phyloP scores from a whole-genome alignment of 2,888 invertebrate genomes.

The Monochamus alternatus region DNA sequence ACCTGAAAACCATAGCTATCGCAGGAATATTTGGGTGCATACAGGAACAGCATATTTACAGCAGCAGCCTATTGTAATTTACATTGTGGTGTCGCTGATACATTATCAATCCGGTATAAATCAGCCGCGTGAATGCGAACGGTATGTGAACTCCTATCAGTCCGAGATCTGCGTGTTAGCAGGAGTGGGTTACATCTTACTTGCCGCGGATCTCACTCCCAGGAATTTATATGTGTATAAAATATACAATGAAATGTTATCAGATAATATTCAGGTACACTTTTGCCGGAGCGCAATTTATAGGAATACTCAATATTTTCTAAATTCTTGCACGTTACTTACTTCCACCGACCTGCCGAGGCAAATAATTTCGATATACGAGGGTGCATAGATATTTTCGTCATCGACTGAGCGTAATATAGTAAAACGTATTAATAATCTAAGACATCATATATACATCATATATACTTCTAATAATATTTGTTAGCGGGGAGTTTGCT shows the following conservation, averaged over 20 bases:
- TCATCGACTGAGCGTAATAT: slow-evolving; percentile 3
- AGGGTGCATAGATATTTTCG: slow-evolving; percentile 4
- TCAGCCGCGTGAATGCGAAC: slow-evolving; percentile 65
- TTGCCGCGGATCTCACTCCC: slow-evolving; percentile 57
- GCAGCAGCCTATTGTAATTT: slow-evolving; percentile 68
- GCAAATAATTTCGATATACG: slow-evolving; percentile 35
- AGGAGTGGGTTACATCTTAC: slow-evolving; percentile 66
- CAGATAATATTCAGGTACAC: slow-evolving; percentile 57
- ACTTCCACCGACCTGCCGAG: slow-evolving; percentile 2
- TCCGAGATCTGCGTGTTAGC: slow-evolving; percentile 55
- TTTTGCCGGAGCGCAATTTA: slow-evolving; percentile 47
- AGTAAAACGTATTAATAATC: too few relatives aligned
- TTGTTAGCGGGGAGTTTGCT: too few relatives aligned
- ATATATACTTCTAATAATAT: too few relatives aligned
- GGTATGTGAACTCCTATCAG: slow-evolving; percentile 58
- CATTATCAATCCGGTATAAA: slow-evolving; percentile 69
- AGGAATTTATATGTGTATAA: slow-evolving; percentile 61
- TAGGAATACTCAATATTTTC: slow-evolving; percentile 53
- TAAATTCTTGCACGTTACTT: slow-evolving; percentile 46
- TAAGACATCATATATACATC: too few relatives aligned
- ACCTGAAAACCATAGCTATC: slow-evolving; percentile 36
- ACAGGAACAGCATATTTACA: slow-evolving; percentile 68
- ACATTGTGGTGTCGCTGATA: slow-evolving; percentile 70
- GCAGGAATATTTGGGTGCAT: slow-evolving; percentile 55
- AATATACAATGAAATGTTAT: slow-evolving; percentile 64